These are phyloP conservation scores for Regulus satrapa DNA, from an alignment of 2,113 vertebrate genomes.

Conservation along the genomic window DNA sequence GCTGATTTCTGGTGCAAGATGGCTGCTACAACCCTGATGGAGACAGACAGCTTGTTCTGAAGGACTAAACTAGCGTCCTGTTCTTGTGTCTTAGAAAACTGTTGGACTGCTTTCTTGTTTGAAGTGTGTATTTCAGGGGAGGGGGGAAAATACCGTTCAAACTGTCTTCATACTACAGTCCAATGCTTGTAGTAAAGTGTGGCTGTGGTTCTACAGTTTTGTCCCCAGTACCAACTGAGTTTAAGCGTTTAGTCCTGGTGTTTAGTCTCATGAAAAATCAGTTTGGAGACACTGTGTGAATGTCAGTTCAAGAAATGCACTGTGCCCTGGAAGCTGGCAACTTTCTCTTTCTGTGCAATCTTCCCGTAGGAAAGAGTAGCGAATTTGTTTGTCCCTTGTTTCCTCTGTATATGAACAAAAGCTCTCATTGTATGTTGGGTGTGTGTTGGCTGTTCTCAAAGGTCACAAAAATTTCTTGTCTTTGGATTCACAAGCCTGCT, in stretches of 20 bases:
- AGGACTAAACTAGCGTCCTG: background rate
- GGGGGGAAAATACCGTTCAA: background rate
- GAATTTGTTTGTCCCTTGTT: background rate
- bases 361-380: background rate
- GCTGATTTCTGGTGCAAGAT: slow-evolving; percentile 10
- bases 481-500: background rate
- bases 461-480: background rate
- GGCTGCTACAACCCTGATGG: background rate
- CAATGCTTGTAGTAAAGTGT: background rate
- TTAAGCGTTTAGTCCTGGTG: background rate
- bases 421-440: background rate
- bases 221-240: background rate
- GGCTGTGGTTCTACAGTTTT: slow-evolving; percentile 37
- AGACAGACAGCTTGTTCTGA: slow-evolving; percentile 14
- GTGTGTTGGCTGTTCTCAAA: slow-evolving; percentile 2
- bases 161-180: background rate
- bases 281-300: background rate
- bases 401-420: background rate
- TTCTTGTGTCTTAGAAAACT: slow-evolving; percentile 15
- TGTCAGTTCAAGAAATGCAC: background rate
- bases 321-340: background rate
- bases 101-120: slow-evolving; percentile 14
- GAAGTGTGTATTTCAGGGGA: background rate
- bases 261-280: background rate
- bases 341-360: background rate